Base-by-base conservation (phyloP, 2,113 vertebrate species). In the Uria lomvia region DNA sequence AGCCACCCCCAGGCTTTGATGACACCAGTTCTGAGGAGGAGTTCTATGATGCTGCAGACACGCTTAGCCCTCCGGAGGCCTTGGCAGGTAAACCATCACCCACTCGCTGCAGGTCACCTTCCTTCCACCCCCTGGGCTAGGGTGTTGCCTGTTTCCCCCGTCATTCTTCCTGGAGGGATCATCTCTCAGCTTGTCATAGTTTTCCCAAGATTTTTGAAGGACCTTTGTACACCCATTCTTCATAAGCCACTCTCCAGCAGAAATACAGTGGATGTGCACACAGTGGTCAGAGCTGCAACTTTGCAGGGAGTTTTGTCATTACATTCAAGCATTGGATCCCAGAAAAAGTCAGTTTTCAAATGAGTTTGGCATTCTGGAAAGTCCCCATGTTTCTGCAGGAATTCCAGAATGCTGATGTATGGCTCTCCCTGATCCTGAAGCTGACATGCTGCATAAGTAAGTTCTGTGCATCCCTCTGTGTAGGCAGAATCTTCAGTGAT, bases 21-120 rank as follows among this genome's bases (percentile, higher is more conserved):
- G 99, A 99, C 40, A 98, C 98, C 88, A 99, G 97, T 85, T 99
- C 99, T 9, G 99, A 99, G 49, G 99, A 99, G 56, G 99, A 99
- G 94, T 99, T 99, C 97, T 99, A 99, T 77, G 99, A 99, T 20
- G 99, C 99, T 22, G 98, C 98, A 26, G 99, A 99, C 88, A 98
- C 98, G 94, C 98, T 99, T 29, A 99, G 98, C 43, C 98, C 99
- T 5, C 98, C 96, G 10, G 97, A 97, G 6, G 24, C 43, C 29
- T 87, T 82, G 65, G 56, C 97, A 97, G 98, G 98, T 98, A 94
- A 94, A 81, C 20, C 6, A 19, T 16, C 55, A 20, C 12, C 49
- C 23, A 6, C 2, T 17, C 0, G 1, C 36, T 52, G 36, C 49
- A 4, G 26, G 18, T 65, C 12, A 24, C n/a, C 49, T 50, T 59